Evolutionary conservation across 2,113 vertebrate genomes (phyloP), one percentile per base, ranked within the genome.

Genomic region (Coptodon rendalli): DNA sequence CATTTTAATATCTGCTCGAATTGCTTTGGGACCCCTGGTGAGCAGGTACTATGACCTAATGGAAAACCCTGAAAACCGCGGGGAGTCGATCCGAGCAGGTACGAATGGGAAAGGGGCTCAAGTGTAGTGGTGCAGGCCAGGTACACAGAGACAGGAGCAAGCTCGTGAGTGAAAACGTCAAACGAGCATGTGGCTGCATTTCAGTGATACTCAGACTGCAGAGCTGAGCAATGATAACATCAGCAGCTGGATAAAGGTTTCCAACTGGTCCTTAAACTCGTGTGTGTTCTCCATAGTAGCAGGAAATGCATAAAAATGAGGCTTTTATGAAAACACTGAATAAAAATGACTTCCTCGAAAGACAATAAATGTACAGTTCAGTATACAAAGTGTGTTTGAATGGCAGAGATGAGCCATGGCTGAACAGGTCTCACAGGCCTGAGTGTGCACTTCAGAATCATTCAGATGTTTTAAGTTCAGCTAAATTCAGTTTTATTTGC

Each of bases 311-410:
- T 0, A 24, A 7, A 56, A 24, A 56, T 24, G 3, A 54, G 53
- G 53, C 53, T 54, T 12, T 24, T 7, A 54, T 12, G 53, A 54
- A 54, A 54, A 54, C 52, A 3, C 52, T 11, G 52, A 53, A 22
- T 53, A 11, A 54, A 54, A 0, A 22, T 0, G 9, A 12, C 36
- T 36, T 36, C 31, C 34, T 36, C 22, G 29, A 31, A 6, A 31
- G 29, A 31, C 4, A 31, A 31, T 31, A 31, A 31, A 31, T 31
- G 29, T 31, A 31, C 4, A 31, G 5, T 31, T 31, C 29, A 29
- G 27, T 31, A 31, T 31, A 5, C 29, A 31, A 31, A 31, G 29
- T 31, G 29, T 31, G 29, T 31, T 31, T 31, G 29, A 34, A 34
- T 34, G 31, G 31, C 31, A 36, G 31, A 7, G 31, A 34, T 7